Base-by-base conservation (phyloP, 2,888 invertebrate species). In the Oeneis ivallda region DNA sequence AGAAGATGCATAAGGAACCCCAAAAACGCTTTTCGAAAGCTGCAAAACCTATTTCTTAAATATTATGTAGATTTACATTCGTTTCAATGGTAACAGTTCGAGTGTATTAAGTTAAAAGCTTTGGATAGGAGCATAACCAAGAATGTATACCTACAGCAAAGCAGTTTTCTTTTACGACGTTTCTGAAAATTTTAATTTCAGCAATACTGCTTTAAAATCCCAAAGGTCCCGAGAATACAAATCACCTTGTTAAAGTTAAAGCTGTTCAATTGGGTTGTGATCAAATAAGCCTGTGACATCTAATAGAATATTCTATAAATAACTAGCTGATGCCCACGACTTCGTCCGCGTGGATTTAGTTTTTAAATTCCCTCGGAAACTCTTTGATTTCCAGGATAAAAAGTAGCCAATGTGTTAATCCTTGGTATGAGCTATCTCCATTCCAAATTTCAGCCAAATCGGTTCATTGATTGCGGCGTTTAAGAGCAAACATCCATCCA, bases 201-300 rank as follows among this genome's bases (percentile, higher is more conserved):
- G 41, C 32, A 41, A 61, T 41, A 52, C 61, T 61, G 61, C 41
- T 59, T 59, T 26, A 17, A 49, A 59, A 32, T 37, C 37, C 47
- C 34, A 10, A 50, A 50, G 37, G 60, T 49, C 15, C 37, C 60
- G 37, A 19, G 60, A 50, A 60, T 49, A 49, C 37, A 37, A 60
- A 60, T 60, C 60, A 50, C 60, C 50, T 50, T 39, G 39, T 50
- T 50, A 60, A 60, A 50, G 39, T 60, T 60, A 60, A 60, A 26
- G 19, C 60, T 19, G 10, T n/a, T 50, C 39, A 50, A 60, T 43
- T 15, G 50, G 50, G n/a, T 49, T 11, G 47, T 39, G 59, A 47
- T 60, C 13, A 49, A 59, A 49, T 59, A 7, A 58, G n/a, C 43
- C 41, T 32, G 13, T 43, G 15, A 26, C 1, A 10, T 3, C 11